phyloP scores from a whole-genome alignment of 2,113 vertebrate genomes.

The Sphyrna mokarran region DNA sequence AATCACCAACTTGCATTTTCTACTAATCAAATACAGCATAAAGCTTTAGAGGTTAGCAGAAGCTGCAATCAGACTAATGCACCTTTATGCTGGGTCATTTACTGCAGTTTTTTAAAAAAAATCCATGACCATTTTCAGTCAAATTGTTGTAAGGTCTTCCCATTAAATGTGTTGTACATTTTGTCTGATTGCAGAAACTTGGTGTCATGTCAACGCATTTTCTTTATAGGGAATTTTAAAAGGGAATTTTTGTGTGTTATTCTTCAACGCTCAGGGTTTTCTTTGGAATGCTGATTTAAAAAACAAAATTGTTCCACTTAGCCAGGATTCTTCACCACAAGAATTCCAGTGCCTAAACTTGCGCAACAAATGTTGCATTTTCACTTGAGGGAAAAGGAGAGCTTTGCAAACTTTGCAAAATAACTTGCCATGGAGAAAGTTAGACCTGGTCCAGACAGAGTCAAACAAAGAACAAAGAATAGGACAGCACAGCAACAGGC shows the following conservation, averaged over 20 bases:
- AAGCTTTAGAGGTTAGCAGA: not conserved
- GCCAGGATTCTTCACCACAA: not conserved
- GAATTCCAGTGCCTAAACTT: not conserved
- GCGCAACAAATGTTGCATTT: not conserved
- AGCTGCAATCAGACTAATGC: slow-evolving; percentile 22
- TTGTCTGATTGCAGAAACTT: not conserved
- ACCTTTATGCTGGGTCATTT: not conserved
- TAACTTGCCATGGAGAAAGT: not conserved
- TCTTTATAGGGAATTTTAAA: not conserved
- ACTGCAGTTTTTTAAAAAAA: not conserved
- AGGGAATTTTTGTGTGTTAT: not conserved
- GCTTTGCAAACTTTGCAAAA: not conserved
- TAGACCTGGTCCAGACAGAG: not conserved
- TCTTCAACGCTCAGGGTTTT: not conserved
- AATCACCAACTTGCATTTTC: not conserved
- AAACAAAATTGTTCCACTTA: not conserved
- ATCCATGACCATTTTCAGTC: not conserved
- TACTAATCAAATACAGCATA: not conserved
- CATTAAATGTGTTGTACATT: not conserved
- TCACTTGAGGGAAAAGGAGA: not conserved
- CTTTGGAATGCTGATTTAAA: not conserved
- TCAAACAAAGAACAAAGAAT: not conserved
- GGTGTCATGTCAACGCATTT: not conserved
- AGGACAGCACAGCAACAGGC: not conserved
- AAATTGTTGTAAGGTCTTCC: not conserved